Conservation (phyloP, 2,113 vertebrate genomes). For the Lophura nycthemera region DNA sequence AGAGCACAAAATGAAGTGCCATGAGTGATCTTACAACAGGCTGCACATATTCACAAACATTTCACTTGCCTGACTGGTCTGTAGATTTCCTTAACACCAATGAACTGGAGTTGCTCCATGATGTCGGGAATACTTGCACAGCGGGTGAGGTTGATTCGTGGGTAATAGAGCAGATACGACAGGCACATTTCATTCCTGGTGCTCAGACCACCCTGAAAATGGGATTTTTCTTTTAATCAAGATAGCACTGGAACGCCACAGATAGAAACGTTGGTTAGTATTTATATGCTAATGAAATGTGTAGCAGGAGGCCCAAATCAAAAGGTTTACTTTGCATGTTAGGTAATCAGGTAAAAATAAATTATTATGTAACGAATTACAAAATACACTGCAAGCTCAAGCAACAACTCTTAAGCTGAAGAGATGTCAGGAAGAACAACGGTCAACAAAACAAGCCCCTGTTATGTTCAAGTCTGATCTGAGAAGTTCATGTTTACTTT, state of each 20-base stretch:
- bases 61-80: slow-evolving; percentile 83
- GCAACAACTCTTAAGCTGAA: background rate
- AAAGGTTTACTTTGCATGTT: background rate
- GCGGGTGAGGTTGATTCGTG: slow-evolving; percentile 87
- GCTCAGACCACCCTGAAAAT: slow-evolving; percentile 87
- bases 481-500: background rate
- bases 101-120: slow-evolving; percentile 87
- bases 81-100: slow-evolving; percentile 89
- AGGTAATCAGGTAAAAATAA: background rate
- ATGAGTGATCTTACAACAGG: background rate
- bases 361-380: background rate
- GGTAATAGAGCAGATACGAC: slow-evolving; percentile 89
- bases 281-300: background rate
- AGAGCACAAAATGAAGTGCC: background rate
- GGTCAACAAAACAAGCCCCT: background rate
- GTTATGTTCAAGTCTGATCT: background rate
- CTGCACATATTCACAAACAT: background rate
- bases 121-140: slow-evolving; percentile 91
- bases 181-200: slow-evolving; percentile 92
- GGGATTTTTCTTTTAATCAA: slow-evolving; percentile 36
- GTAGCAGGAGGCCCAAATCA: background rate
- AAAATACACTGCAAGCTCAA: background rate
- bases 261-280: background rate
- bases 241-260: background rate
- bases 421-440: background rate